These are phyloP conservation scores for Ephestia elutella DNA, from an alignment of 1,140 invertebrate genomes.

Conservation along the genomic window DNA sequence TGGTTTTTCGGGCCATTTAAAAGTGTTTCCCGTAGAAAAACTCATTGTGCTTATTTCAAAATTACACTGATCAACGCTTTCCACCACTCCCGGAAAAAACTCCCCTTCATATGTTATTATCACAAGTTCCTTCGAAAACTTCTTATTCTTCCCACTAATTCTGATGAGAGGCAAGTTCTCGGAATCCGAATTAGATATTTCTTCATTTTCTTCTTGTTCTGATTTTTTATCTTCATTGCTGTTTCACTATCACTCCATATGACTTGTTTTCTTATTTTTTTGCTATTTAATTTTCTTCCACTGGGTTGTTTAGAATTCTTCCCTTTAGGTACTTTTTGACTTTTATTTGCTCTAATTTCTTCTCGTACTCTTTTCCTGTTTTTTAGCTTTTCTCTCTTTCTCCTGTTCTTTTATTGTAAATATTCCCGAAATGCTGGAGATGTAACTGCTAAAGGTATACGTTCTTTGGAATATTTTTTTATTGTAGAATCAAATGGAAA, in stretches of 20 bases:
- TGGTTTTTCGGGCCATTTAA: constrained; percentile 23
- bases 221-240: background rate
- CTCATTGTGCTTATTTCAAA: constrained; percentile 21
- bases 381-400: too few species aligned
- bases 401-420: too few species aligned
- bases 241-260: background rate
- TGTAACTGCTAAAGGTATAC: too few species aligned
- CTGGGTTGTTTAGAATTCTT: too few species aligned
- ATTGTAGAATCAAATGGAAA: too few species aligned
- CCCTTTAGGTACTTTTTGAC: too few species aligned
- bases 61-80: constrained; percentile 8
- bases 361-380: too few species aligned
- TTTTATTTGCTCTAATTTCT: too few species aligned
- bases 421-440: too few species aligned
- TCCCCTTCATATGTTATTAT: constrained; percentile 18
- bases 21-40: constrained; percentile 24
- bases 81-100: constrained; percentile 16
- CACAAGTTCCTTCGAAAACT: constrained; percentile 21
- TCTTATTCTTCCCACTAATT: background rate
- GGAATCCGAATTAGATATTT: background rate
- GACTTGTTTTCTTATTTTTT: background rate
- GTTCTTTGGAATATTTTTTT: too few species aligned
- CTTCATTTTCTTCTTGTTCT: background rate
- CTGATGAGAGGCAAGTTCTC: background rate
- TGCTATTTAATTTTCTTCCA: background rate